A percentile compares a stretch with the other conserved stretches of the same genome.
These are phyloP conservation scores for Choristoneura rosaceana DNA, from an alignment of 2,888 invertebrate genomes.

Conservation along the genomic window DNA sequence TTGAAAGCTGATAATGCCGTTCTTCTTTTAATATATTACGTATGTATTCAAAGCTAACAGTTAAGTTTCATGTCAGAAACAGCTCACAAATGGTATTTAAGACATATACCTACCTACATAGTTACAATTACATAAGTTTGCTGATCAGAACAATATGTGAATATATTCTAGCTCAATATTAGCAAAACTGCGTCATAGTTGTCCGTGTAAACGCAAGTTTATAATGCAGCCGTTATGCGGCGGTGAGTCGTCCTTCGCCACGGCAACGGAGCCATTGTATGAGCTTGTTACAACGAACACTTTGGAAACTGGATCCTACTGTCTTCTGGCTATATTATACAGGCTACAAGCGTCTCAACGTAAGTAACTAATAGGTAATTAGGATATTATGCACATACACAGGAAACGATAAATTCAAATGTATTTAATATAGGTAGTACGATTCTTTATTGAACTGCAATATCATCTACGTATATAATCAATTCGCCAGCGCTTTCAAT, in stretches of 20 bases:
- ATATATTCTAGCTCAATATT: conserved; percentile 33
- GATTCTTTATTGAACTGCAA: conserved; percentile 9
- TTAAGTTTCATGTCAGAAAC: no score
- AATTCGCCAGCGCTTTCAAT: conserved; percentile 57
- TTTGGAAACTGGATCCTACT: conserved; percentile 78
- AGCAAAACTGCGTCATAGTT: conserved; percentile 57
- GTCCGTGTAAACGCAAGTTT: conserved; percentile 54
- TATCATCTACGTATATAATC: conserved; percentile 46
- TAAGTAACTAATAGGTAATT: conserved; percentile 62
- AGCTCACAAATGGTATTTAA: no score
- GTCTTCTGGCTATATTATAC: conserved; percentile 54
- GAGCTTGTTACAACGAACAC: conserved; percentile 73
- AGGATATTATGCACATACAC: conserved; percentile 27
- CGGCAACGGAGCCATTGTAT: conserved; percentile 77
- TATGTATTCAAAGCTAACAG: no score
- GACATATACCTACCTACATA: no score
- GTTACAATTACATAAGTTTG: no score
- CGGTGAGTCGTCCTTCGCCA: conserved; percentile 78
- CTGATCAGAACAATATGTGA: not conserved
- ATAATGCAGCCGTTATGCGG: conserved; percentile 77
- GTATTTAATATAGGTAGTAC: conserved; percentile 8
- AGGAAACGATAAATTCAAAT: conserved; percentile 24
- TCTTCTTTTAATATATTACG: no score
- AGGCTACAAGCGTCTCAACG: conserved; percentile 59
- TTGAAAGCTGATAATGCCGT: not conserved